Conservation (phyloP, 2,888 invertebrate species). For the Chrysotoxum bicinctum region DNA sequence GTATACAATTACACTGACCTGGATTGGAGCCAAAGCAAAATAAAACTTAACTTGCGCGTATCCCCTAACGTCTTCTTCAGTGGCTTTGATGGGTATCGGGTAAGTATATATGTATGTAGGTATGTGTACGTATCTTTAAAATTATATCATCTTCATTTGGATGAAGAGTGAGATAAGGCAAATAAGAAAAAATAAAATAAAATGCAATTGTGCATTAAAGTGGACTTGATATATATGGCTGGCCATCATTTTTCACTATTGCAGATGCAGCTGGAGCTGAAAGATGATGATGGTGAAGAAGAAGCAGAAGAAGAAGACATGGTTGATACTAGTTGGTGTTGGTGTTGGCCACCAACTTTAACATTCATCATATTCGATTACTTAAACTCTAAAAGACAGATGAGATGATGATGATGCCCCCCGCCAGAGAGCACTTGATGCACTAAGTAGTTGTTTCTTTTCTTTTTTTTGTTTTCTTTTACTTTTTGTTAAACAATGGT, state of each 20-base stretch:
- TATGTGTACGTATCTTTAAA: not conserved
- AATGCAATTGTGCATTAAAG: constrained; percentile 60
- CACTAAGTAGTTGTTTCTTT: constrained; percentile 39
- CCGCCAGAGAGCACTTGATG: constrained; percentile 13
- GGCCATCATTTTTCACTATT: constrained; percentile 50
- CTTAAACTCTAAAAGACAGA: constrained; percentile 28
- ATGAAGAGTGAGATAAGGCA: not conserved
- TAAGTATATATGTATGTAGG: not conserved
- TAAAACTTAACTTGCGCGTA: not conserved
- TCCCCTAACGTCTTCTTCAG: not conserved
- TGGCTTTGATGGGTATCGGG: not conserved
- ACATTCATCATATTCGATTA: constrained; percentile 44
- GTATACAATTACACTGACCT: constrained; percentile 44
- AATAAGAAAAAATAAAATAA: not conserved
- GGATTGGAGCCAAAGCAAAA: constrained; percentile 56
- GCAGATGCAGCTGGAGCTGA: constrained; percentile 12
- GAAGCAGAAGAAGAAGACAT: not conserved
- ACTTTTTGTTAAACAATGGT: constrained; percentile 17
- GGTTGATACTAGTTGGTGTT: not conserved
- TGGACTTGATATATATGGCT: constrained; percentile 53
- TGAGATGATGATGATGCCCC: constrained; percentile 26
- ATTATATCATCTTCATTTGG: constrained; percentile 34
- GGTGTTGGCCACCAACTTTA: constrained; percentile 10
- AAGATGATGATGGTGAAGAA: constrained; percentile 4
- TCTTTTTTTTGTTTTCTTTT: constrained; percentile 6